Conservation (phyloP, 2,797 vertebrate genomes). For the Labeo calbasu region DNA sequence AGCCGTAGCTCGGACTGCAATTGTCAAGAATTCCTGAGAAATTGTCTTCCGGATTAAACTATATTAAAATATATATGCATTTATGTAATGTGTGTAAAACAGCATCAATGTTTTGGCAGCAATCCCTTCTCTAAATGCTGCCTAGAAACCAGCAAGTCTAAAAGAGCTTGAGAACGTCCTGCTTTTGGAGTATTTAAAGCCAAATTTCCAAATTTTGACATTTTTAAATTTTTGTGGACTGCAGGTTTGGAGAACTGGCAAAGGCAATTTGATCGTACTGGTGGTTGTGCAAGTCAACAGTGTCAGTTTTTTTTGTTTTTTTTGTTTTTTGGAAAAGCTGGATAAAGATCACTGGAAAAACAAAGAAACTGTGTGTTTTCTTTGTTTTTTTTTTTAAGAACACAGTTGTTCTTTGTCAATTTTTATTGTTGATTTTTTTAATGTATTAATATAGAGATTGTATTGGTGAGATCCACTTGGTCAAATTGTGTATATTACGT, state of each 20-base stretch:
- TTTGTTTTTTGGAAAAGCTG: conserved; percentile 26
- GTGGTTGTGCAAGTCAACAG: background rate
- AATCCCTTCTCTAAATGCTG: background rate
- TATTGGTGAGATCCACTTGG: conserved; percentile 35
- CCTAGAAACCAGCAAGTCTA: background rate
- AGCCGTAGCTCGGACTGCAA: conserved; percentile 9
- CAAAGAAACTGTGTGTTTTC: conserved; percentile 16
- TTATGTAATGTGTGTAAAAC: background rate
- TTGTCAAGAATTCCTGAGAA: conserved; percentile 37
- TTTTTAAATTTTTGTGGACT: background rate
- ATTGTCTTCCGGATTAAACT: background rate
- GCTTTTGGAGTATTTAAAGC: background rate
- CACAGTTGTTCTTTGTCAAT: conserved; percentile 58
- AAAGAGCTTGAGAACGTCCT: background rate
- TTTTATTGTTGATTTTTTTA: conserved; percentile 67
- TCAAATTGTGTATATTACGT: conserved; percentile 58
- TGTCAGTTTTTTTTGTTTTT: background rate
- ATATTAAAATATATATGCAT: background rate
- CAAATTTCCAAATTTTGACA: background rate
- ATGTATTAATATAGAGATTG: conserved; percentile 53
- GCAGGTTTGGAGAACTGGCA: background rate
- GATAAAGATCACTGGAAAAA: conserved; percentile 51
- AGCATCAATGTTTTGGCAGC: background rate
- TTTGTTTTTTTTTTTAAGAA: conserved; percentile 51
- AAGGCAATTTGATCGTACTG: background rate